phyloP scores from a whole-genome alignment of 2,113 vertebrate genomes.

The Calidris pugnax region DNA sequence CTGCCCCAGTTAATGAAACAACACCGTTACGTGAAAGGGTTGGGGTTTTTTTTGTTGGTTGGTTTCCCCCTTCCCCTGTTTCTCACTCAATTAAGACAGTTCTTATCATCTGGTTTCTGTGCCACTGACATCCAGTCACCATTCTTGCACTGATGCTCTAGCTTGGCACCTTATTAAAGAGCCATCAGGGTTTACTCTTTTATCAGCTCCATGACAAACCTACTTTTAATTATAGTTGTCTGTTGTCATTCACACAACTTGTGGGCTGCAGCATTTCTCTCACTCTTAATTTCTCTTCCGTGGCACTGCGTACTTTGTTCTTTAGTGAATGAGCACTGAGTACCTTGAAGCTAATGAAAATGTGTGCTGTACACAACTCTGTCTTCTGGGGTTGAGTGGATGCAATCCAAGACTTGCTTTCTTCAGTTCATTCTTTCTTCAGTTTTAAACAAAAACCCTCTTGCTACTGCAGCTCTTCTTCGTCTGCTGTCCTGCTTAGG shows the following conservation, averaged over 20 bases:
- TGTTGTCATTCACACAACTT: background rate
- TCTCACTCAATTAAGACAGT: background rate
- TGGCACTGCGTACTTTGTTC: background rate
- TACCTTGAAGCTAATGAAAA: background rate
- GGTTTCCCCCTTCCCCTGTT: no score
- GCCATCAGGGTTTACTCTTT: background rate
- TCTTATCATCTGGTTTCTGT: background rate
- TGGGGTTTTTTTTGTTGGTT: background rate
- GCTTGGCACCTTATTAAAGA: background rate
- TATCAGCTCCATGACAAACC: background rate
- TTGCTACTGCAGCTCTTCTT: background rate
- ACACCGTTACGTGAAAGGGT: rapidly evolving
- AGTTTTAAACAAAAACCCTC: background rate
- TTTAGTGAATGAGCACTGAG: background rate
- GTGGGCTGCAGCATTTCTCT: background rate
- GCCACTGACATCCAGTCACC: background rate
- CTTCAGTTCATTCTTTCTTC: background rate
- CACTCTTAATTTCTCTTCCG: background rate
- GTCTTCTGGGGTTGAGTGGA: background rate
- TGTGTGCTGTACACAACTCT: background rate
- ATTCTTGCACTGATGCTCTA: background rate
- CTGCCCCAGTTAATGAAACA: background rate
- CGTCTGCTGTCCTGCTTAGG: background rate
- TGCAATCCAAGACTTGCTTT: background rate
- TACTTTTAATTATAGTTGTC: background rate